Evolutionary conservation across 2,888 invertebrate species (phyloP), one percentile per base, ranked within the genome.

Genomic region (Hirtodrosophila histrioides): DNA sequence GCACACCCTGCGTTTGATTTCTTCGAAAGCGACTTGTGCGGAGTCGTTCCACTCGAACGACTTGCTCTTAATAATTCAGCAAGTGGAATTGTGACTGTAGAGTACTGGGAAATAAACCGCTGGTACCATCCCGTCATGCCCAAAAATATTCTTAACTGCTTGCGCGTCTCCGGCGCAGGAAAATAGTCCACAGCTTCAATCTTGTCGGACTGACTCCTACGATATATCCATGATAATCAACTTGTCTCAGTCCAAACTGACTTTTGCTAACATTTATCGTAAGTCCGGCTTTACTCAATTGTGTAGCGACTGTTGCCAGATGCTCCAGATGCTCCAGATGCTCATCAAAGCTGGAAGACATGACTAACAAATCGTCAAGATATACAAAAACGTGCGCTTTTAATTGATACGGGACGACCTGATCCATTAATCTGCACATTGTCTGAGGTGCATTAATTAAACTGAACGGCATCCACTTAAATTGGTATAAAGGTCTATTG

Each of bases 81-180:
- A 2, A 56, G 40, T 5, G 8, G 11, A 11, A 24, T 43, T 3
- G 37, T 39, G 1, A 49, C 23, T 4, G 31, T 12, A 0, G n/a
- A 62, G 4, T 55, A 55, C 3, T 50, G 24, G 2, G 46, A 24
- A 24, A 64, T 41, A 5, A 64, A 40, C 0, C 50, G 10, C 23
- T 63, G 40, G 11, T 56, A 50, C 50, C 49, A 63, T 3, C 49
- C 39, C 24, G 44, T 39, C 48, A 48, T 62, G 2, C 43, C 49
- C 4, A 37, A 36, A 2, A 58, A 50, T 11, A 31, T n/a, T 31
- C 40, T 37, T 3, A 63, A 23, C 17, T 56, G 12, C 8, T 56
- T 46, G 0, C 10, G 50, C 11, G 56, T 41, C 3, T 46, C 51
- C 1, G 56, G 63, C 3, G 40, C 12, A 3, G 51, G 51, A 51